These are phyloP conservation scores for Ptiloglossa arizonensis DNA, from an alignment of 1,140 invertebrate genomes.

Conservation along the genomic window DNA sequence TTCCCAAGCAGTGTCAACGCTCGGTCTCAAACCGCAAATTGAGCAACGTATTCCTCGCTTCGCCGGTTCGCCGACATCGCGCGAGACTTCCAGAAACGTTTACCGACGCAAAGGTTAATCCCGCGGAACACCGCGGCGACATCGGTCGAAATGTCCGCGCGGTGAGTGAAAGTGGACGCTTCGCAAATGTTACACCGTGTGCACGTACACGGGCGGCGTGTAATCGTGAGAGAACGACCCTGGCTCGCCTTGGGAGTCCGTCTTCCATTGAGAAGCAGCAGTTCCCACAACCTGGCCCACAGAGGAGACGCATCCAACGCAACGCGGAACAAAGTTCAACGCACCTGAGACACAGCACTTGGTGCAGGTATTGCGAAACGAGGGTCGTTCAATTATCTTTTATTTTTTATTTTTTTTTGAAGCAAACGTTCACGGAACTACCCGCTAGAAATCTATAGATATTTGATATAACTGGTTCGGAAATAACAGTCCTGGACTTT, in stretches of 20 bases:
- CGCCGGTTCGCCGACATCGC: too few species aligned
- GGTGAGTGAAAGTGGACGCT: conserved; percentile 46
- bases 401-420: too few species aligned
- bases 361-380: background rate
- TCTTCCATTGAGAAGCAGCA: conserved; percentile 47
- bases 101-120: background rate
- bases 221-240: conserved; percentile 65
- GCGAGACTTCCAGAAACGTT: background rate
- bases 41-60: background rate
- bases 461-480: background rate
- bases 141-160: conserved; percentile 19
- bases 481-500: too few species aligned
- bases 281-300: conserved; percentile 40
- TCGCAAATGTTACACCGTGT: background rate
- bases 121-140: background rate
- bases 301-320: conserved; percentile 28
- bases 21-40: background rate
- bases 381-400: background rate
- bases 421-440: too few species aligned
- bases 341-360: conserved; percentile 21
- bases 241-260: conserved; percentile 60
- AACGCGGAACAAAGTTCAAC: conserved; percentile 53
- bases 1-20: background rate
- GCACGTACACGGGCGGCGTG: background rate
- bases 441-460: too few species aligned